A percentile compares a stretch with the other conserved stretches of the same genome.
Conservation (phyloP, 2,113 vertebrate genomes). For the Motacilla tschutschensis region DNA sequence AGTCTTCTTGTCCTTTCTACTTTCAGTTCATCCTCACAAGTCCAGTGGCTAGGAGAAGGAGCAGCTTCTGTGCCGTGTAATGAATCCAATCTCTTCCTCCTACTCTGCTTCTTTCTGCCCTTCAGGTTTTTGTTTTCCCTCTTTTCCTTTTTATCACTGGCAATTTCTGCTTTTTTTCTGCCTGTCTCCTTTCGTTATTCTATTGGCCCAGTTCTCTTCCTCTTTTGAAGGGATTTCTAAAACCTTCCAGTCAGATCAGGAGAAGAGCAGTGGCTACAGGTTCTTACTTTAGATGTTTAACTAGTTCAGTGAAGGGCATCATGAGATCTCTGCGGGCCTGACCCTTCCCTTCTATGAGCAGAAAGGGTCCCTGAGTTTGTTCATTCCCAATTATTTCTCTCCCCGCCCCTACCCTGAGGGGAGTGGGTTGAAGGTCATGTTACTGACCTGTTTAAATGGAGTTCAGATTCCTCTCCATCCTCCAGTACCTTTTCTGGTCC, state of each 20-base stretch:
- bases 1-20: neutral
- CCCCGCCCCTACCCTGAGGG: slow-evolving; percentile 9
- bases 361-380: neutral
- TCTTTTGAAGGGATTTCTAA: neutral
- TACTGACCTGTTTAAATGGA: slow-evolving; percentile 1
- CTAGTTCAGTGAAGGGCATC: slow-evolving; percentile 15
- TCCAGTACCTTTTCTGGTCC: neutral
- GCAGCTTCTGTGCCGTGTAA: neutral
- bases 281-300: slow-evolving; percentile 11
- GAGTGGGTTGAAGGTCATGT: slow-evolving; percentile 27
- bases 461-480: neutral
- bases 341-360: neutral
- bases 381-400: slow-evolving; percentile 16
- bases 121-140: neutral
- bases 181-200: neutral
- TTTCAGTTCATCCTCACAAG: neutral
- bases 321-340: slow-evolving; percentile 16
- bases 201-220: neutral
- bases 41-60: neutral
- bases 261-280: neutral
- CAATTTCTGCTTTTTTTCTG: neutral
- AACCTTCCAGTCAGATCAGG: slow-evolving; percentile 20
- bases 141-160: neutral
- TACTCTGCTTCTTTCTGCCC: neutral
- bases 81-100: neutral